Evolutionary conservation across 1,140 invertebrate species (phyloP), one percentile per base, ranked within the genome.

Genomic region (Eupristina koningsbergeri): DNA sequence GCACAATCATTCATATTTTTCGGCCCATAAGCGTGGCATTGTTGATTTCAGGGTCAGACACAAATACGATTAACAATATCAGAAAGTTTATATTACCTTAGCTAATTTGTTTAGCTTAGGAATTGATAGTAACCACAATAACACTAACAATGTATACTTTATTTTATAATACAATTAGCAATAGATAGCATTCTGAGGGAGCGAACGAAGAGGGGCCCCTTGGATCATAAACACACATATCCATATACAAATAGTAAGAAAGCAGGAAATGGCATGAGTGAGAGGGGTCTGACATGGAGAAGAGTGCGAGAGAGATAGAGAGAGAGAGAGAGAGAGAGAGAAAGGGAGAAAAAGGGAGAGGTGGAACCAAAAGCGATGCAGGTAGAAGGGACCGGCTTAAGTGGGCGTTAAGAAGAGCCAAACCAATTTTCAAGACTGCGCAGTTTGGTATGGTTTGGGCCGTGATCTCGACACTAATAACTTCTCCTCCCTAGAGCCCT

Each of bases 391-490:
- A 36, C 34, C 31, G 64, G 64, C 64, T 67, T 67, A 67, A 67
- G 64, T 67, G 64, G 64, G 64, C 64, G 64, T 67, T 67, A 67
- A 67, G 64, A 67, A 67, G 64, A 34, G 64, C 64, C 34, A 67
- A 67, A 67, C 64, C 64, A 67, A 67, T 67, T 67, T 67, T 67
- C 64, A 67, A 67, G 64, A 31, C 64, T 67, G 31, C 64, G 31
- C 3, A 67, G 31, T 67, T 67, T 67, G 64, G 64, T 58, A 26
- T 58, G 15, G 31, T 67, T 67, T 3, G 64, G 17, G 64, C 31
- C 31, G 5, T 67, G 31, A 67, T 67, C 29, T 67, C 31, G 64
- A 36, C 64, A 67, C 64, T 67, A 67, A 67, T 67, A 67, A 67
- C 64, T 67, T 36, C 31, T 36, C 64, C 36, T 36, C 64, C 64